phyloP scores from a whole-genome alignment of 2,888 invertebrate species.

The Agrochola lychnidis region DNA sequence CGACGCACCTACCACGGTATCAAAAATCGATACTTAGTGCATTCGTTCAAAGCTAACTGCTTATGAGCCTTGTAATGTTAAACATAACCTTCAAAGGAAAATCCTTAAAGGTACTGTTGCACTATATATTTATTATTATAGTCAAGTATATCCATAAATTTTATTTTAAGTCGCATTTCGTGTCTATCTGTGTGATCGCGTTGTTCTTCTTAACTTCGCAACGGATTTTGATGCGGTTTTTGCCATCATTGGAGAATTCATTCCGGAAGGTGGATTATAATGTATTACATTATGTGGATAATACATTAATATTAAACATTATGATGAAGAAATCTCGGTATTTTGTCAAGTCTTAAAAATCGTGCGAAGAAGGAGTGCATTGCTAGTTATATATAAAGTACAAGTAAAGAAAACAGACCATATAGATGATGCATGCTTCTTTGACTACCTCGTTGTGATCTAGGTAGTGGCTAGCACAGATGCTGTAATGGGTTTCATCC shows the following conservation, averaged over 20 bases:
- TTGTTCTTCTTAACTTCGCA: too few species aligned
- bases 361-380: not conserved
- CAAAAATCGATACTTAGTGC: conserved; percentile 51
- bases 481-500: not conserved
- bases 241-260: not conserved
- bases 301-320: not conserved
- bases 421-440: not conserved
- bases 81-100: conserved; percentile 3
- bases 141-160: not conserved
- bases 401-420: not conserved
- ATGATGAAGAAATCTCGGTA: not conserved
- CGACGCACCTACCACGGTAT: conserved; percentile 60
- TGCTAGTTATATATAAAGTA: not conserved
- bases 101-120: not conserved
- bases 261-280: not conserved
- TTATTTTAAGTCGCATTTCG: not conserved
- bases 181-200: not conserved
- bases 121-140: not conserved
- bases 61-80: conserved; percentile 31
- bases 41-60: conserved; percentile 25
- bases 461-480: not conserved
- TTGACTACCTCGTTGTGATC: not conserved
- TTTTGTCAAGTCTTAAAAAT: not conserved
- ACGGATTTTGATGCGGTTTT: not conserved
- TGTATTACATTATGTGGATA: not conserved